Percentiles rank a stretch among this genome's conserved stretches.
Evolutionary conservation across 2,888 invertebrate species (phyloP).

Genomic region (Hipparchia sbordonii): DNA sequence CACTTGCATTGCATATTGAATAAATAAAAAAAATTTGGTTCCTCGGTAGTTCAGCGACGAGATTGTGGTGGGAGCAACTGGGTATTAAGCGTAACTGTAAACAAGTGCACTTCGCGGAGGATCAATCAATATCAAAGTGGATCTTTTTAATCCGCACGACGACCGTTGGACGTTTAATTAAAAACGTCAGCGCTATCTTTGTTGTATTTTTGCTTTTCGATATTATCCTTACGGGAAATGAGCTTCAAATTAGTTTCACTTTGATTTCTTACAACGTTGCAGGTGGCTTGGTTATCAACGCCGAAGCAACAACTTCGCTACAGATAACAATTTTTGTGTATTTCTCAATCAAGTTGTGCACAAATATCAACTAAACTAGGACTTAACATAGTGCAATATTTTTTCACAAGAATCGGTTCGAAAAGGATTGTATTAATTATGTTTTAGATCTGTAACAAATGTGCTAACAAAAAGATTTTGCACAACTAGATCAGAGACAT

Average conservation of each 20-base stretch:
- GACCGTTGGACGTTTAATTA: constrained; percentile 62
- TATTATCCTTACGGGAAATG: constrained; percentile 1
- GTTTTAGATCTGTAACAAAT: no score
- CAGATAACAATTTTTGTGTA: no score
- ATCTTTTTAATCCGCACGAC: constrained; percentile 64
- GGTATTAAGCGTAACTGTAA: constrained; percentile 47
- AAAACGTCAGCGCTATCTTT: constrained; percentile 56
- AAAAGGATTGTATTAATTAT: no score
- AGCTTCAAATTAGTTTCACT: neutral
- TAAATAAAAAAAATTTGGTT: neutral
- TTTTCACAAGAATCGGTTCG: no score
- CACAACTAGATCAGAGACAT: no score
- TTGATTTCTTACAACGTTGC: neutral
- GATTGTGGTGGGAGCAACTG: constrained; percentile 28
- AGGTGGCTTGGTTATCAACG: no score
- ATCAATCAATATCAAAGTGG: constrained; percentile 75
- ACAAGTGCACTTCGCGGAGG: constrained; percentile 61
- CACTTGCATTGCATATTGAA: no score
- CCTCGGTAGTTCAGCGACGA: neutral
- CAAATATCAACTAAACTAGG: no score
- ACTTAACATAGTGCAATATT: no score
- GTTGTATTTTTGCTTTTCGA: constrained; percentile 2
- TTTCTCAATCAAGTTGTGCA: no score
- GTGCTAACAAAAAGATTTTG: no score
- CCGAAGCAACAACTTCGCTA: no score